Base-by-base conservation (phyloP, 2,888 invertebrate genomes). In the Isotomurus palustris region DNA sequence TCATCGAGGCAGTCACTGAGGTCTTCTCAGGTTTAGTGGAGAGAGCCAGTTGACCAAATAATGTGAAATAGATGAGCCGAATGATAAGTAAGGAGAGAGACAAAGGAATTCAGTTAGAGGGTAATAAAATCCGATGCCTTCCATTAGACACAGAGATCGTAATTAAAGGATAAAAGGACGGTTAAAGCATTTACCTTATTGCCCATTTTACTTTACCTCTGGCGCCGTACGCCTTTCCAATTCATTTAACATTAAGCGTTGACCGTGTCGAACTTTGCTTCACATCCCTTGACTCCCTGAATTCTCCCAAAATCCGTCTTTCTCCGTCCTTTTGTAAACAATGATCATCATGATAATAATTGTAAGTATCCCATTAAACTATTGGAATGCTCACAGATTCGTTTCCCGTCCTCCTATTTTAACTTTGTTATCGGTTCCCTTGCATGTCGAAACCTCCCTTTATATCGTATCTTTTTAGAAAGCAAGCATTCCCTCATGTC, bases 111-210 rank as follows among this genome's bases (percentile, higher is more conserved):
- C 57, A 65, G 60, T 54, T 56, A 64, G 61, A 61, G 59, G 63
- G 68, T 63, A 68, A 68, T 68, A 68, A 68, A 68, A 68, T 58
- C 60, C 57, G 58, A 66, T 62, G 62, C 58, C 65, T 67, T 68
- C 68, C 68, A 68, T 68, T 68, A 68, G 66, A 60, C 62, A 67
- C 65, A 67, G 53, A n/a, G n/a, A 61, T 59, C 62, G 68, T 67
- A 69, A 69, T 69, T 69, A 69, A 62, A 62, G 64, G 65, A 67
- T 67, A 67, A 67, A 64, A 63, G 64, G 58, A 64, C 59, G 55
- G 57, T 59, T 63, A 56, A 59, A 56, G 59, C 58, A 63, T 60
- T 60, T 60, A 63, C 56, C 48, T 44, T 67, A 68, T 60, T 64
- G 62, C 66, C 64, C 64, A 66, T 66, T 66, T 58, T 56, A 63